Percentiles rank a stretch among this genome's conserved stretches.
phyloP scores from a whole-genome alignment of 2,888 invertebrate species.

The Biston stratarius region DNA sequence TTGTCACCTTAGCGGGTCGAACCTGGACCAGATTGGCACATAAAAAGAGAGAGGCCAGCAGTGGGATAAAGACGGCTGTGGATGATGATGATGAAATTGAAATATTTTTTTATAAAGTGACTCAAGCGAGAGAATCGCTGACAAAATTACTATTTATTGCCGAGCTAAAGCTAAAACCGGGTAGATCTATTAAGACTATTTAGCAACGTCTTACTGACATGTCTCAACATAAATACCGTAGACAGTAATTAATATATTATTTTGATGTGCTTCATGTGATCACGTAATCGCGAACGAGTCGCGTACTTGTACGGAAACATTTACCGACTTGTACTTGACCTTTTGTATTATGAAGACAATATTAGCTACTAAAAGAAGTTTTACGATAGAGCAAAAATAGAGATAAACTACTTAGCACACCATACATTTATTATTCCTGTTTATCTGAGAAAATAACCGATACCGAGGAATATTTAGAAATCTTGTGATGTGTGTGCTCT shows the following conservation, averaged over 20 bases:
- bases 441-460: too few relatives aligned
- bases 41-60: too few relatives aligned
- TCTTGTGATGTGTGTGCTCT: too few relatives aligned
- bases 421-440: too few relatives aligned
- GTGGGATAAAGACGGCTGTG: too few relatives aligned
- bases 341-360: constrained; percentile 11
- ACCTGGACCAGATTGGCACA: too few relatives aligned
- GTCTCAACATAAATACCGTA: neutral
- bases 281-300: constrained; percentile 2
- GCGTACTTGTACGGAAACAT: neutral
- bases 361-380: neutral
- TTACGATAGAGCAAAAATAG: neutral
- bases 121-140: too few relatives aligned
- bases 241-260: constrained; percentile 23
- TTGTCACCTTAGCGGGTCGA: too few relatives aligned
- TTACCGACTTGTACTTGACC: constrained; percentile 23
- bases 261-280: constrained; percentile 14
- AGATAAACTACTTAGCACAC: neutral
- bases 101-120: too few relatives aligned
- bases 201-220: neutral
- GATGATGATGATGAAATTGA: too few relatives aligned
- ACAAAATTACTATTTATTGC: too few relatives aligned
- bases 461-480: too few relatives aligned
- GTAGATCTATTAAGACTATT: constrained; percentile 5
- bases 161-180: neutral